Evolutionary conservation across 2,888 invertebrate species (phyloP).

Genomic region (Crepidodera aurea): DNA sequence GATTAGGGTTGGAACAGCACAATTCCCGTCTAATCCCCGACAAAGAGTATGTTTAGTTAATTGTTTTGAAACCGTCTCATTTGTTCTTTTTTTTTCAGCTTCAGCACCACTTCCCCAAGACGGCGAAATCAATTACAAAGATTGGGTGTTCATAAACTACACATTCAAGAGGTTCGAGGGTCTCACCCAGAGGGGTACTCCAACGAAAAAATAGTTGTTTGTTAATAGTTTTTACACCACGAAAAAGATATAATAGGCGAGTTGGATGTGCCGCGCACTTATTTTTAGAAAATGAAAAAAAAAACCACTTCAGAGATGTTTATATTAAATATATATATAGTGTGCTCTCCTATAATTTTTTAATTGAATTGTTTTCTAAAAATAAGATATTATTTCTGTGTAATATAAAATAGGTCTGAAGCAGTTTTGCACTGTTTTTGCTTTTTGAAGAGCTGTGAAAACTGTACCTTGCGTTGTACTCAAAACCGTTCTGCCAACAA

Average conservation of each 20-base stretch:
- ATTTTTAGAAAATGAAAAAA: constrained; percentile 55
- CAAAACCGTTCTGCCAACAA: constrained; percentile 16
- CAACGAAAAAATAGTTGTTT: constrained; percentile 74
- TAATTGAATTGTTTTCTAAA: constrained; percentile 50
- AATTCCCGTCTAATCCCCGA: no score
- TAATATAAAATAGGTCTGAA: constrained; percentile 55
- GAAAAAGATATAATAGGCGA: constrained; percentile 33
- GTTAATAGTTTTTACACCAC: constrained; percentile 39
- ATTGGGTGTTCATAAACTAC: constrained; percentile 99
- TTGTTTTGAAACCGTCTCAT: no score
- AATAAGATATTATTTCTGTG: constrained; percentile 50
- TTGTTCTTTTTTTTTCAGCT: constrained; percentile 67
- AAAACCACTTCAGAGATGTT: constrained; percentile 34
- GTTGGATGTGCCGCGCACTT: constrained; percentile 43
- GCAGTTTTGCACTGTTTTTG: constrained; percentile 54
- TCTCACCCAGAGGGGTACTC: constrained; percentile 87
- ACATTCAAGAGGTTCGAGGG: constrained; percentile 99
- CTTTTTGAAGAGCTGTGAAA: constrained; percentile 55
- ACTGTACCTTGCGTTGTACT: constrained; percentile 50
- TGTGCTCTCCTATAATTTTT: constrained; percentile 38
- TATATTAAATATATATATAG: constrained; percentile 37
- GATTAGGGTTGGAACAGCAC: no score
- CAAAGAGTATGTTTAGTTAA: no score
- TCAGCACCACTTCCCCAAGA: constrained; percentile 89
- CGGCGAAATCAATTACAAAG: constrained; percentile 92